Percentiles rank a stretch among this genome's conserved stretches.
Conservation (phyloP, 2,888 invertebrate genomes). For the Amiota communis region DNA sequence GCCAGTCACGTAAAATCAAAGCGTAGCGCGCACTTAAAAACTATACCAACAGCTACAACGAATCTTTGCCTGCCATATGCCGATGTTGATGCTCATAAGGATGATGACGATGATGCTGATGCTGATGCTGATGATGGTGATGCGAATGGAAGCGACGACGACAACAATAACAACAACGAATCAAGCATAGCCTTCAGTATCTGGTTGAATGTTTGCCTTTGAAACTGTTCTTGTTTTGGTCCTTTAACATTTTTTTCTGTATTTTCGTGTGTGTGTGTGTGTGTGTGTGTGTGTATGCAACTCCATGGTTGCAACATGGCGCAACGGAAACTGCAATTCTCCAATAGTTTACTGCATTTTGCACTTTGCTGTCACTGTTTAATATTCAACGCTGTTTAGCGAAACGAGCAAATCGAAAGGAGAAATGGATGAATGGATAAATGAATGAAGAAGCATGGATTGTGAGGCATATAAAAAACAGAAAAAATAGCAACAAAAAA, state of each 20-base stretch:
- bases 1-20: constrained; percentile 59
- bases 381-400: constrained; percentile 31
- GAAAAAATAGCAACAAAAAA: not conserved
- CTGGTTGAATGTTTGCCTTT: no score
- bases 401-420: constrained; percentile 15
- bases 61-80: not conserved
- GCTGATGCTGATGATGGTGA: not conserved
- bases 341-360: constrained; percentile 59
- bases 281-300: no score
- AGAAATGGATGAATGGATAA: not conserved
- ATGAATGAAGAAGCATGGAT: not conserved
- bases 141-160: not conserved
- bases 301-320: constrained; percentile 49
- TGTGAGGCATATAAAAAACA: not conserved
- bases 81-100: not conserved
- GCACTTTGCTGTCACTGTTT: constrained; percentile 31
- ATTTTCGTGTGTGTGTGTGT: constrained; percentile 30
- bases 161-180: not conserved
- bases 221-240: not conserved
- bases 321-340: constrained; percentile 56
- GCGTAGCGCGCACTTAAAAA: constrained; percentile 39
- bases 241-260: constrained; percentile 31
- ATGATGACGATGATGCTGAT: not conserved
- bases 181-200: no score
- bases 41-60: constrained; percentile 40